Base-by-base conservation (phyloP, 30 jellyfish, hydroid and myxozoan genomes). In the Kudoa iwatai region DNA sequence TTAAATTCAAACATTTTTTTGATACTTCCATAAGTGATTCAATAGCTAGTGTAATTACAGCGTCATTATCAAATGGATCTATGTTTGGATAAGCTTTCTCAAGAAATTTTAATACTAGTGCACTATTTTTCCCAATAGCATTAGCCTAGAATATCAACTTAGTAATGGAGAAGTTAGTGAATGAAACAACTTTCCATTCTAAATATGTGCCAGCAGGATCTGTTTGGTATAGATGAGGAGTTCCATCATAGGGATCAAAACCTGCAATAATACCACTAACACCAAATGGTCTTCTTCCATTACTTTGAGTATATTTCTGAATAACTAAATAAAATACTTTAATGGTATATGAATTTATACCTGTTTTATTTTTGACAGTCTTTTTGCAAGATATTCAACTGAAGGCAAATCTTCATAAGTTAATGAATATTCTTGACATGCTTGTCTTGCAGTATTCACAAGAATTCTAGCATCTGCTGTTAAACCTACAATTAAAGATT, bases 401-500 rank as follows among this genome's bases (percentile, higher is more conserved):
- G 89, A 44, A 9, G 58, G 84, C 0, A 68, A 68, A 34, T 66
- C 89, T 45, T 66, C 89, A 23, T 57, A 84, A 28, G 56, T 66
- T 15, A 66, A 64, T 50, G 58, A 57, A 44, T 66, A 84, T 38
- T 84, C 58, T 50, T 66, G 89, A 51, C 89, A 66, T 52, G 58
- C 89, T 12, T 57, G 82, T 24, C 89, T 57, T 18, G 89, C 89
- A 24, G 84, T 67, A 53, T 66, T 66, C 6, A 66, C 59, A 44
- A 66, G 52, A 32, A 66, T 66, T 25, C 89, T 46, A 24, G 89
- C 89, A 66, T 66, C 89, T 21, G 89, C 89, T 18, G 84, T 66
- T 38, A 66, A 38, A 31, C 89, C 89, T 66, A 30, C 1, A 24
- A 40, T 2, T 20, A 34, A 4, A 10, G 21, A 22, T 4, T 4